These are phyloP conservation scores for Drosophila neotestacea DNA, from an alignment of 2,888 invertebrate species.

Conservation along the genomic window DNA sequence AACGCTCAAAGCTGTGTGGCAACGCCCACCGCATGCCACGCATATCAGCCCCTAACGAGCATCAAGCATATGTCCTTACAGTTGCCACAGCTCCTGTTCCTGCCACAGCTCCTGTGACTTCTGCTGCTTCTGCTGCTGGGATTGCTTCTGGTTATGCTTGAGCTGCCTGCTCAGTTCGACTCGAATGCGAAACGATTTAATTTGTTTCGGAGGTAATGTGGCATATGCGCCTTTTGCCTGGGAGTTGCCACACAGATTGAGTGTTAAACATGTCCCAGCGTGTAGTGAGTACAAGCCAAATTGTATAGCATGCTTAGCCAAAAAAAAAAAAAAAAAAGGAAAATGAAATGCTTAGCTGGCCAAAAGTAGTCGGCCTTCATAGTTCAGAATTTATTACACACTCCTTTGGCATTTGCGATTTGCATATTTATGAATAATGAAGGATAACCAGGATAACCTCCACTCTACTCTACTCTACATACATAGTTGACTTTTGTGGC, in stretches of 20 bases:
- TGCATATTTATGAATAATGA: slow-evolving; percentile 85
- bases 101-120: slow-evolving; percentile 21
- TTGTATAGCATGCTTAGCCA: slow-evolving; percentile 36
- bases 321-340: slow-evolving; percentile 17
- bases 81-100: too few species aligned
- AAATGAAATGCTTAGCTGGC: slow-evolving; percentile 37
- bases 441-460: slow-evolving; percentile 77
- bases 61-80: slow-evolving; percentile 43
- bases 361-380: slow-evolving; percentile 62
- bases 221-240: slow-evolving; percentile 67
- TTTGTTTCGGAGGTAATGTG: slow-evolving; percentile 80
- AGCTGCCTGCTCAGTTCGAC: slow-evolving; percentile 56
- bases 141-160: slow-evolving; percentile 54
- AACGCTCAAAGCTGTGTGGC: slow-evolving; percentile 32
- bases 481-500: slow-evolving; percentile 37
- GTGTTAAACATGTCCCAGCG: slow-evolving; percentile 67
- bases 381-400: slow-evolving; percentile 82
- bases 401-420: slow-evolving; percentile 71
- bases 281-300: slow-evolving; percentile 19
- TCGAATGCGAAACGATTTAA: slow-evolving; percentile 78
- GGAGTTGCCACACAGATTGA: slow-evolving; percentile 74
- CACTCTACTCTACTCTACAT: background rate
- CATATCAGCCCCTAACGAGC: slow-evolving; percentile 75
- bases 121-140: slow-evolving; percentile 23
- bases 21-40: slow-evolving; percentile 74